A percentile compares a stretch with the other conserved stretches of the same genome.
phyloP scores from a whole-genome alignment of 2,888 invertebrate species.

The Drosophila rubida region DNA sequence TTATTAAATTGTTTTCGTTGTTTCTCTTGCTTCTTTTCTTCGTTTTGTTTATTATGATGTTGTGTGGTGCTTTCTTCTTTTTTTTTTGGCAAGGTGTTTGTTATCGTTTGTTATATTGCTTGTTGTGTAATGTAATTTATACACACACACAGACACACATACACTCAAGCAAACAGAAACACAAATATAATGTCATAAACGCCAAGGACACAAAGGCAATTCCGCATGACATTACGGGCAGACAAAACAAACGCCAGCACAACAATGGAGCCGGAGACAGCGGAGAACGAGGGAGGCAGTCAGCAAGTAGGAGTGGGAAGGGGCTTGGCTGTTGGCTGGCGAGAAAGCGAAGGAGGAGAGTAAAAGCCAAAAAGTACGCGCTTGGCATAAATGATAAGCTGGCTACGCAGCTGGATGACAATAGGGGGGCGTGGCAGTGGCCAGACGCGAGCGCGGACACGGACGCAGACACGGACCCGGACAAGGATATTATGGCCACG shows the following conservation, averaged over 20 bases:
- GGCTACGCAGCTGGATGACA: constrained; percentile 58
- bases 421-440: constrained; percentile 21
- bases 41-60: constrained; percentile 20
- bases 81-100: constrained; percentile 70
- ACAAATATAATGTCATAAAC: constrained; percentile 77
- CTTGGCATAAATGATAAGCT: constrained; percentile 79
- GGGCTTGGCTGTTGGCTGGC: background rate
- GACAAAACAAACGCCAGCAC: constrained; percentile 71
- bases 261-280: constrained; percentile 37
- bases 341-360: constrained; percentile 2
- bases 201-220: constrained; percentile 78
- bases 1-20: constrained; percentile 65
- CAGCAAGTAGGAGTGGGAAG: constrained; percentile 66
- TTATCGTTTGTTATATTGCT: constrained; percentile 80
- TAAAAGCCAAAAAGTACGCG: constrained; percentile 77
- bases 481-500: constrained; percentile 20
- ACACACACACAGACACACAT: constrained; percentile 47
- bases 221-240: constrained; percentile 73
- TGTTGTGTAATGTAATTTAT: constrained; percentile 79
- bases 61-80: constrained; percentile 20
- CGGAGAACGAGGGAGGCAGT: constrained; percentile 30
- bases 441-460: constrained; percentile 46
- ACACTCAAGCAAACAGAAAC: constrained; percentile 35
- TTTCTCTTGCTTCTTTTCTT: constrained; percentile 16
- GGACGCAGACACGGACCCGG: constrained; percentile 12